phyloP scores from a whole-genome alignment of 2,888 invertebrate genomes.

The Timema cristinae region DNA sequence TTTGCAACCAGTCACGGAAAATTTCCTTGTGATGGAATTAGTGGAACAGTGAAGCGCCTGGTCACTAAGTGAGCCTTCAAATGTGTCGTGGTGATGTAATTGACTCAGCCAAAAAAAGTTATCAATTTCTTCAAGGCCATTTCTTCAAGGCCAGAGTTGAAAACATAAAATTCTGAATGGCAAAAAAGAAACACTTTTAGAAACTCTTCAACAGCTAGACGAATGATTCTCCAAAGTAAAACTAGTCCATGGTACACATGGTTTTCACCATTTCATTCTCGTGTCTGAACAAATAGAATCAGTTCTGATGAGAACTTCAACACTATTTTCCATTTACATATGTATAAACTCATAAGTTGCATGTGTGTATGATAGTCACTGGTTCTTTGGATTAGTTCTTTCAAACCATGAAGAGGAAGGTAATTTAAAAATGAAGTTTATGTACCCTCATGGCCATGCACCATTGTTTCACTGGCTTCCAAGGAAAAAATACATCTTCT shows the following conservation, averaged over 20 bases:
- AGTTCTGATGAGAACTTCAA: not conserved
- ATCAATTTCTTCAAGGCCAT: not conserved
- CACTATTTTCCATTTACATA: slow-evolving; percentile 4
- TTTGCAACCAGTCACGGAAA: slow-evolving; percentile 8
- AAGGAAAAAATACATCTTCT: not conserved
- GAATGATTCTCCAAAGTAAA: not conserved
- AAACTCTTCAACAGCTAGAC: not conserved
- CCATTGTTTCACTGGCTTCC: slow-evolving; percentile 9
- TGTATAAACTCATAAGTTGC: not conserved
- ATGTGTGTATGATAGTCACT: not conserved
- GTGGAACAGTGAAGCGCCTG: not conserved
- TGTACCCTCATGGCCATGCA: slow-evolving; percentile 6
- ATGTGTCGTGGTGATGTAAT: not conserved
- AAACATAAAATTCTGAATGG: slow-evolving; percentile 1
- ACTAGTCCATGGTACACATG: not conserved
- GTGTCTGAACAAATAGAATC: not conserved
- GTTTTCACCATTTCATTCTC: slow-evolving; percentile 8
- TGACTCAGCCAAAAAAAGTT: not conserved
- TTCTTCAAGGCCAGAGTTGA: not conserved
- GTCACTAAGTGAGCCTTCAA: not conserved
- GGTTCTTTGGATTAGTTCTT: not conserved
- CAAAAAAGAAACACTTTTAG: not conserved
- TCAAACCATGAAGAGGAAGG: slow-evolving; percentile 4
- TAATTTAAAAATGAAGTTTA: slow-evolving; percentile 3
- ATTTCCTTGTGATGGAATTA: not conserved